These are phyloP conservation scores for Steinernema carpocapsae DNA, from an alignment of 2,888 invertebrate genomes.

Conservation along the genomic window DNA sequence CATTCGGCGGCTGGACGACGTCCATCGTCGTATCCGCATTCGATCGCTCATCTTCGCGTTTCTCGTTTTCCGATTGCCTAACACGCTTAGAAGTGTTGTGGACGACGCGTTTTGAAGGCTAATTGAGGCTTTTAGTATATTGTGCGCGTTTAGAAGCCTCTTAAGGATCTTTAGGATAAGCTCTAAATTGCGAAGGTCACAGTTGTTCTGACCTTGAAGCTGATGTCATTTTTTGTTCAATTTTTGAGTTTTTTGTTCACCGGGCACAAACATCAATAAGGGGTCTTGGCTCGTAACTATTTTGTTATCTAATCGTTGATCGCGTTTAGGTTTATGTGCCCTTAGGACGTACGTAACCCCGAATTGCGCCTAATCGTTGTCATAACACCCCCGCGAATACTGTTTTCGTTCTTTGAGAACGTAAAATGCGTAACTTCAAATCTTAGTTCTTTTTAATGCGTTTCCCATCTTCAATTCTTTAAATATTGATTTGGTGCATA, in stretches of 20 bases:
- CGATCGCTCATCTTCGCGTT: conserved; percentile 28
- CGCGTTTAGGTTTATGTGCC: too few species aligned
- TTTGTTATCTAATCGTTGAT: too few species aligned
- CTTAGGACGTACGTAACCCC: too few species aligned
- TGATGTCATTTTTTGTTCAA: too few species aligned
- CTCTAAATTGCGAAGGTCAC: background rate
- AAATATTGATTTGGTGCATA: too few species aligned
- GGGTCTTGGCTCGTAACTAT: too few species aligned
- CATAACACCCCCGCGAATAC: too few species aligned
- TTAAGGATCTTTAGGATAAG: background rate
- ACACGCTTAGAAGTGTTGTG: background rate
- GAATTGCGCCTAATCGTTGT: too few species aligned
- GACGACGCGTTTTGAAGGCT: background rate
- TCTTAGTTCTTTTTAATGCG: background rate
- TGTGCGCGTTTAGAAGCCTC: background rate
- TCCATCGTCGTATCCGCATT: conserved; percentile 26
- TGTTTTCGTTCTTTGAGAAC: background rate
- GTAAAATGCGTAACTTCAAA: too few species aligned
- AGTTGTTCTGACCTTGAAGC: background rate
- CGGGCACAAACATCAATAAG: too few species aligned
- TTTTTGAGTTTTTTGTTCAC: too few species aligned
- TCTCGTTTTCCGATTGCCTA: conserved; percentile 18
- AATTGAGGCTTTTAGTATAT: background rate
- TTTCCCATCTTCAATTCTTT: too few species aligned
- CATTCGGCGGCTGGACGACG: background rate